A percentile compares a stretch with the other conserved stretches of the same genome.
Evolutionary conservation across 2,888 invertebrate genomes (phyloP).

Genomic region (Meiosimyza platycephala): DNA sequence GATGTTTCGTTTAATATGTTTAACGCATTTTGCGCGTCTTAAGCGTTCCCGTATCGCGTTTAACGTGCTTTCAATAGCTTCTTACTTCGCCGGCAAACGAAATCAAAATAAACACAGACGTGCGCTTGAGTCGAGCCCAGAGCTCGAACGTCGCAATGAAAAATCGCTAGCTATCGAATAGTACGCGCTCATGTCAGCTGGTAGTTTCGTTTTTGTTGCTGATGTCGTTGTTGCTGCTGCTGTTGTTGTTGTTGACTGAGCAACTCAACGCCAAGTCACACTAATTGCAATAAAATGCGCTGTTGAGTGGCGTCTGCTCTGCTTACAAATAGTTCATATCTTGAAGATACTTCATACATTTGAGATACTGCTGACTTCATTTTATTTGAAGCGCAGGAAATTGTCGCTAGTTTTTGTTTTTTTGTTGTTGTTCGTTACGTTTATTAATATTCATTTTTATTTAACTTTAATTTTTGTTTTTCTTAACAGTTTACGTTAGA

Average conservation of each 20-base stretch:
- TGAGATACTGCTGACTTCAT: too few relatives aligned
- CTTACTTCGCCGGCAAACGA: constrained; percentile 36
- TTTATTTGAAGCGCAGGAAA: too few relatives aligned
- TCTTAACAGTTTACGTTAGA: too few relatives aligned
- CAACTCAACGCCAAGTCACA: constrained; percentile 5
- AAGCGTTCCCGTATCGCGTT: not conserved
- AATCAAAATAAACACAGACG: constrained; percentile 36
- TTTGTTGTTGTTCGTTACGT: too few relatives aligned
- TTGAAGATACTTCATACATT: not conserved
- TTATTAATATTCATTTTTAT: too few relatives aligned
- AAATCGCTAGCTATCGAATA: not conserved
- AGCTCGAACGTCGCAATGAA: constrained; percentile 12
- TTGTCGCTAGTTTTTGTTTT: too few relatives aligned
- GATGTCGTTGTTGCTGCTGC: not conserved
- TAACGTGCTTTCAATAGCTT: constrained; percentile 4
- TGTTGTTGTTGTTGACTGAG: constrained; percentile 10
- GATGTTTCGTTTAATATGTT: constrained; percentile 6
- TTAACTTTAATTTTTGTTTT: too few relatives aligned
- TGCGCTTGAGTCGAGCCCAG: constrained; percentile 15
- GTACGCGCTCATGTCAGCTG: too few relatives aligned
- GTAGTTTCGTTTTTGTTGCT: not conserved
- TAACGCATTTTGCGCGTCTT: constrained; percentile 2
- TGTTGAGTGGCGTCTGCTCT: constrained; percentile 7
- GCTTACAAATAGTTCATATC: constrained; percentile 3
- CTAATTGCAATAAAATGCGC: not conserved